Evolutionary conservation across 2,888 invertebrate species (phyloP).

Genomic region (Pollenia labialis): DNA sequence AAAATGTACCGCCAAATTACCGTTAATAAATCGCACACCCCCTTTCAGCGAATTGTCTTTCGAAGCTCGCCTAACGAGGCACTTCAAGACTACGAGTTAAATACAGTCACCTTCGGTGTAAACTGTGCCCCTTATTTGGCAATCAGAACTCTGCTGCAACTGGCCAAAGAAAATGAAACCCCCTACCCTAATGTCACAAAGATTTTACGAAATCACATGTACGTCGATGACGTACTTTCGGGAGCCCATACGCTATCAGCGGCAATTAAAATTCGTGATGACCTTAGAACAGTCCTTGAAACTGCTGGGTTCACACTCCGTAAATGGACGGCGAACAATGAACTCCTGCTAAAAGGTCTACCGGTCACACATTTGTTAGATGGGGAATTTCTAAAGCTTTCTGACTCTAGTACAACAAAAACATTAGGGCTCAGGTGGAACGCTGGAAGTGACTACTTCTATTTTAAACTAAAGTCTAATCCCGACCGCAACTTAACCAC

Average conservation of each 20-base stretch:
- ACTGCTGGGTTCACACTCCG: not conserved
- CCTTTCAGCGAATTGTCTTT: not conserved
- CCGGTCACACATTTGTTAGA: not conserved
- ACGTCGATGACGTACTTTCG: not conserved
- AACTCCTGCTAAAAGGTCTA: not conserved
- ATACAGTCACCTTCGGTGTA: not conserved
- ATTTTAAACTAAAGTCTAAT: not conserved
- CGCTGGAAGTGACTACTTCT: not conserved
- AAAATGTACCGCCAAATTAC: no score
- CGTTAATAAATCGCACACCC: no score
- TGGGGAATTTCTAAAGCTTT: not conserved
- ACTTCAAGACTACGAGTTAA: not conserved
- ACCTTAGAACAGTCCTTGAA: not conserved
- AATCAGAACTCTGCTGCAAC: no score
- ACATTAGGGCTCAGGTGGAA: conserved; percentile 17
- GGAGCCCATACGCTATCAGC: not conserved
- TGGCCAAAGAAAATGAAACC: no score
- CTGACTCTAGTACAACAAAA: not conserved
- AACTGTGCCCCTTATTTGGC: no score
- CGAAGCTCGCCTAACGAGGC: not conserved
- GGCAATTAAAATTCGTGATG: not conserved
- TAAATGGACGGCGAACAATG: not conserved
- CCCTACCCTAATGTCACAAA: no score
- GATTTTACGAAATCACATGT: no score
- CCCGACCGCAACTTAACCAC: not conserved